Evolutionary conservation across 2,888 invertebrate species (phyloP).

Genomic region (Melanotus villosus): DNA sequence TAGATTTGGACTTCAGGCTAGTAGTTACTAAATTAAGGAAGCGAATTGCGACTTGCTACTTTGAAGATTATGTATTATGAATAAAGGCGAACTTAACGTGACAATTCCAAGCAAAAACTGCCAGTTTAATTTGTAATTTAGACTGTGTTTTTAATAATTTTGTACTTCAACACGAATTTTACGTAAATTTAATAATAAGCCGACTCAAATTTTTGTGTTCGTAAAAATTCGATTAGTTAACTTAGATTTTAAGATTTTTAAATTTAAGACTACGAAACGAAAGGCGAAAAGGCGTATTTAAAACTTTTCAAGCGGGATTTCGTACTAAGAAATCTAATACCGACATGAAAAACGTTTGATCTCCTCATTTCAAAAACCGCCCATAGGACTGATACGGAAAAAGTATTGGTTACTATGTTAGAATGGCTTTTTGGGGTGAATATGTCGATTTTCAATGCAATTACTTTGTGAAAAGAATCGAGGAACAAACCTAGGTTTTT

Average conservation of each 20-base stretch:
- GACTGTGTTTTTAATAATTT: too few relatives aligned
- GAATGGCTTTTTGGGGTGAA: background rate
- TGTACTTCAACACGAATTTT: too few relatives aligned
- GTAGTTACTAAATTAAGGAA: background rate
- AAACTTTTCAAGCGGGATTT: slow-evolving; percentile 35
- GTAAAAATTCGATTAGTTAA: background rate
- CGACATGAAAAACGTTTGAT: slow-evolving; percentile 29
- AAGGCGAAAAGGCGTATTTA: background rate
- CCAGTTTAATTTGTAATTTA: background rate
- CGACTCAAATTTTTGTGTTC: background rate
- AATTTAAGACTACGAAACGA: background rate
- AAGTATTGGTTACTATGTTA: slow-evolving; percentile 23
- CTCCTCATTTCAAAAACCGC: background rate
- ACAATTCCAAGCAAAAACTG: background rate
- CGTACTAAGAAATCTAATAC: slow-evolving; percentile 31
- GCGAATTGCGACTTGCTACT: too few relatives aligned
- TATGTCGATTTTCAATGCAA: background rate
- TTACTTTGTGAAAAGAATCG: background rate
- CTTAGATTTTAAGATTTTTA: background rate
- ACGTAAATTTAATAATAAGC: background rate
- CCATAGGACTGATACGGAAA: slow-evolving; percentile 23
- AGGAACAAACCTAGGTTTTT: too few relatives aligned
- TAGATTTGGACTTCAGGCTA: slow-evolving; percentile 12
- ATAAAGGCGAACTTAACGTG: too few relatives aligned
- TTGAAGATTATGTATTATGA: too few relatives aligned